Base-by-base conservation (phyloP, 2,113 vertebrate genomes). In the Perccottus glenii region DNA sequence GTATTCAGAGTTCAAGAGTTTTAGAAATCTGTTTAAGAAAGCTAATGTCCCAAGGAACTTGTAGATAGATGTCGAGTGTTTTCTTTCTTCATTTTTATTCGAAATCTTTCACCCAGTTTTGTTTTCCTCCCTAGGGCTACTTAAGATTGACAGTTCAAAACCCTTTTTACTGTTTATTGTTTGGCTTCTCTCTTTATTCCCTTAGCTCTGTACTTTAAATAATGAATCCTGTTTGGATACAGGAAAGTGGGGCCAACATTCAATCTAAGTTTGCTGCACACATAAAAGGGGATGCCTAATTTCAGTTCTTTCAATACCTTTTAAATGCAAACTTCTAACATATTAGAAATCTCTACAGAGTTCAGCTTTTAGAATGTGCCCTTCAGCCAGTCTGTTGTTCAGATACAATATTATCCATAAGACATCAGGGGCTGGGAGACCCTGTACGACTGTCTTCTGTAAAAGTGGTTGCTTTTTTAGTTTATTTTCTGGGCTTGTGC, bases 61-160 rank as follows among this genome's bases (percentile, higher is more conserved):
- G 86, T 80, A 77, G 63, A 80, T 61, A 71, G 81, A 88, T 50
- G 38, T 49, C 14, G 57, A 52, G 33, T 68, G 56, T 83, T 83
- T 82, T 85, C 63, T 64, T 56, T 83, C 70, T 81, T 56, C 19
- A 55, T 46, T 85, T 87, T 85, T 69, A 73, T 87, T 68, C 77
- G 50, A 78, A 87, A 79, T 87, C 61, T 82, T 77, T 83, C 69
- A 74, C 79, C 73, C 81, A 64, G 50, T 81, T 85, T 74, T 82
- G 64, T 85, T 87, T 78, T 60, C 48, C 44, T 86, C 87, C 86
- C 81, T 5, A 3, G 75, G 81, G 87, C 80, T 53, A 62, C 48
- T 63, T 63, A 6, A 79, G 85, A 91, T 77, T 88, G 86, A 80
- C 87, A 88, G 77, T 88, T 90, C 83, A 84, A 87, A 85, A 82